Base-by-base conservation (phyloP, 2,888 invertebrate species). In the Eristalis tenax region DNA sequence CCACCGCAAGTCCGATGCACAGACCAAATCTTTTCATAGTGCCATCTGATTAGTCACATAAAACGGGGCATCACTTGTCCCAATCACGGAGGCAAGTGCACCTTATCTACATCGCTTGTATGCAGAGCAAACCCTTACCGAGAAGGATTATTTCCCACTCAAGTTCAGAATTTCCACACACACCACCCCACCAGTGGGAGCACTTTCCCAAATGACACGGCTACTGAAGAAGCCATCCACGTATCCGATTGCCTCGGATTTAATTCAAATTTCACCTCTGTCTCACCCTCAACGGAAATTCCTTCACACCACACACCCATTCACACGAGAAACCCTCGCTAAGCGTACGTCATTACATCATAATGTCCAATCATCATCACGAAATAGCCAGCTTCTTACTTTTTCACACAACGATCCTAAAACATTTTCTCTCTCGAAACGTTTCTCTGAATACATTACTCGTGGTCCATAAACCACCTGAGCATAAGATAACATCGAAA, bases 381-480 rank as follows among this genome's bases (percentile, higher is more conserved):
- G 22, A 26, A 13, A 26, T 26, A 26, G 43, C 18, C 50, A 64
- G 22, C 57, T 59, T 28, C 32, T 32, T 57, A 13, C 38, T 35
- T 59, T 66, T 66, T n/a, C 57, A 66, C 28, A 13, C 23, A 13
- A 15, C 59, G 59, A 57, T 76, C 38, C 66, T 18, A 57, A 23
- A 65, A 28, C 15, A 32, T 75, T 59, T 76, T 26, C 32, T 66
- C 32, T 40, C 23, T 28, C 13, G 35, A 43, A 68, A 43, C 63
- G 38, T 74, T 43, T 69, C 69, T 40, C 50, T 57, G 74, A 57
- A 68, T 57, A 57, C 35, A 81, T 81, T 56, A 57, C 18, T 66
- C 18, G n/a, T 35, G 73, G 73, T 75, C 81, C 69, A 75, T 82
- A 76, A 84, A 84, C 35, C 69, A 80, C 75, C 70, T 74, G 71